Conservation (phyloP, 2,797 vertebrate genomes). For the Pseudopleuronectes americanus region DNA sequence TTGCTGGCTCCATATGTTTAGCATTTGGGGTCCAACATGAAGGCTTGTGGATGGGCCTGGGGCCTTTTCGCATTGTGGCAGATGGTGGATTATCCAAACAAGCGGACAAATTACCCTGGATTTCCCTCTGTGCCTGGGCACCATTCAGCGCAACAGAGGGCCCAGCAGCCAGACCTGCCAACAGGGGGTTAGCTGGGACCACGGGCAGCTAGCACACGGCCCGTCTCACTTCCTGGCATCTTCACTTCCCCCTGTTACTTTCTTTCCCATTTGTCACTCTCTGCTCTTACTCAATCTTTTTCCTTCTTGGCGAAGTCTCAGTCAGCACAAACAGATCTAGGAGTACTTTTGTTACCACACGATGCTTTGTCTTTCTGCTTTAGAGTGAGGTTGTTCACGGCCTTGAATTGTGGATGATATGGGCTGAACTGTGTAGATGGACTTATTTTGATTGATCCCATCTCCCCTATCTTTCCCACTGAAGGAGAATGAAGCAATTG, state of each 20-base stretch:
- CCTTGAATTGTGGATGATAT: conserved; percentile 32
- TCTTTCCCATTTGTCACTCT: conserved; percentile 41
- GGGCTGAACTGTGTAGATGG: conserved; percentile 34
- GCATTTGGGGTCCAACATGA: conserved; percentile 57
- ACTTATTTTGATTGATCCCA: conserved; percentile 57
- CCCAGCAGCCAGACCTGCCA: conserved; percentile 65
- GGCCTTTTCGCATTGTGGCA: conserved; percentile 70
- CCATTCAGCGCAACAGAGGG: conserved; percentile 60
- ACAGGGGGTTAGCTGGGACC: conserved; percentile 70
- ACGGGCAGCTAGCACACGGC: conserved; percentile 39
- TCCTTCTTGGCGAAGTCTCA: conserved; percentile 40
- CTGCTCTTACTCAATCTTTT: conserved; percentile 37
- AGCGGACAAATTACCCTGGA: conserved; percentile 80
- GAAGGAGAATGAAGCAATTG: not conserved
- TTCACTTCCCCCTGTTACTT: conserved; percentile 32
- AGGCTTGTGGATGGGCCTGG: conserved; percentile 49
- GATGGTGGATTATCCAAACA: conserved; percentile 86
- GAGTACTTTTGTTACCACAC: conserved; percentile 21
- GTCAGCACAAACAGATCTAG: conserved; percentile 25
- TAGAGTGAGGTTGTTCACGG: conserved; percentile 6
- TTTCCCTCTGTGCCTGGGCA: conserved; percentile 71
- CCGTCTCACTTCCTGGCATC: conserved; percentile 49
- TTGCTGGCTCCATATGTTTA: conserved; percentile 63
- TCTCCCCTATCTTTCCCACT: conserved; percentile 30
- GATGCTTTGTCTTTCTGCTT: conserved; percentile 21